phyloP scores from a whole-genome alignment of 2,888 invertebrate species.

The Orchesellides sinensis region DNA sequence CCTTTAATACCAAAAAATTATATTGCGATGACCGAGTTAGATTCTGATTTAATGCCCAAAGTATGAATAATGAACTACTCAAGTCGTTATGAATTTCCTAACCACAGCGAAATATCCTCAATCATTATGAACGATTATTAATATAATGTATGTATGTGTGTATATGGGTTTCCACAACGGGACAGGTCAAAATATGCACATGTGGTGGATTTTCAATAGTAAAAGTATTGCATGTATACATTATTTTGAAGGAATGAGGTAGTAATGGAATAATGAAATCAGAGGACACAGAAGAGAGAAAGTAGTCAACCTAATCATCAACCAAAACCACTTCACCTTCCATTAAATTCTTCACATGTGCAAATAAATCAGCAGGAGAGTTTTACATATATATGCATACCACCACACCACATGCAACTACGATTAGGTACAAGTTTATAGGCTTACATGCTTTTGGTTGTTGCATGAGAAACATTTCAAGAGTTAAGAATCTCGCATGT shows the following conservation, averaged over 20 bases:
- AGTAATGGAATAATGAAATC: constrained; percentile 64
- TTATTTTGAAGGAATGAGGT: too few species aligned
- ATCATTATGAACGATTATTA: too few species aligned
- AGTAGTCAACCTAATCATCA: constrained; percentile 62
- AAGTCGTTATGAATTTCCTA: too few species aligned
- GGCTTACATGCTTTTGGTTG: neutral
- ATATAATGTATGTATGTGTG: too few species aligned
- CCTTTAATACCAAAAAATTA: neutral
- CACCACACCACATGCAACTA: neutral
- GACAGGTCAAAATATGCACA: too few species aligned
- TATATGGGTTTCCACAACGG: too few species aligned
- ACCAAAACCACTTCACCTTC: constrained; percentile 6
- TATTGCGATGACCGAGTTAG: constrained; percentile 61
- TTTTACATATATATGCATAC: neutral
- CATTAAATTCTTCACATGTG: constrained; percentile 34
- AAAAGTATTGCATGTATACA: too few species aligned
- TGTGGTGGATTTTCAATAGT: too few species aligned
- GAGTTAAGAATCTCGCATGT: constrained; percentile 34
- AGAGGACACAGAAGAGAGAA: too few species aligned
- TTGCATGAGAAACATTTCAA: constrained; percentile 62
- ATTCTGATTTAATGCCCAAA: constrained; percentile 62
- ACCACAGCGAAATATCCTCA: too few species aligned
- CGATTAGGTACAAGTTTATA: neutral
- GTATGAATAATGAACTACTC: constrained; percentile 45
- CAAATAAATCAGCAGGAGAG: constrained; percentile 55